phyloP scores from a whole-genome alignment of 2,797 vertebrate genomes.

The Zenarchopterus dispar region DNA sequence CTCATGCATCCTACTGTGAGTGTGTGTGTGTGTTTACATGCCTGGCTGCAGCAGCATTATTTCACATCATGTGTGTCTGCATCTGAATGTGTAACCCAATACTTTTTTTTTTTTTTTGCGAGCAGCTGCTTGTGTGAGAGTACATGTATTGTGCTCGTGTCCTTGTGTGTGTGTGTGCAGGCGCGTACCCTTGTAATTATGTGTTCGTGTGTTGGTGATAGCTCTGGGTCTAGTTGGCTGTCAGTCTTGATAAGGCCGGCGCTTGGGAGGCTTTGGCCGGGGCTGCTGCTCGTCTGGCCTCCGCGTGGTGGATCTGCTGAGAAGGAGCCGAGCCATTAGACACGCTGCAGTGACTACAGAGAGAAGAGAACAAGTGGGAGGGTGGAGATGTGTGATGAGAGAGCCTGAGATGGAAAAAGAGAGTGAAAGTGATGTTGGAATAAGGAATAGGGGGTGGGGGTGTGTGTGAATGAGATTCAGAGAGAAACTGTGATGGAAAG shows the following conservation, averaged over 20 bases:
- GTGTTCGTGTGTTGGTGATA: conserved; percentile 23
- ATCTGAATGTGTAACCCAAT: conserved; percentile 6
- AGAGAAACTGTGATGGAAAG: conserved; percentile 27
- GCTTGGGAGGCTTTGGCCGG: conserved; percentile 38
- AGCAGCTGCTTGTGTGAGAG: conserved; percentile 6
- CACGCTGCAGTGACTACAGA: conserved; percentile 75
- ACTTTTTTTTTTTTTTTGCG: conserved; percentile 18
- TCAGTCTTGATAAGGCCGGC: conserved; percentile 63
- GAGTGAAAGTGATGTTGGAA: conserved; percentile 24
- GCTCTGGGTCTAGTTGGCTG: conserved; percentile 49
- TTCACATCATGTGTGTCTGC: conserved; percentile 1
- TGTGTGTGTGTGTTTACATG: neutral
- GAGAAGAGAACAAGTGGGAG: conserved; percentile 33
- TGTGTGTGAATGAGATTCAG: conserved; percentile 1
- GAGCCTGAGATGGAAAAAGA: conserved; percentile 20
- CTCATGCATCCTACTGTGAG: neutral
- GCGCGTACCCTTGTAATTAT: conserved; percentile 9
- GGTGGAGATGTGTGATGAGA: conserved; percentile 39
- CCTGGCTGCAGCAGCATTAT: conserved; percentile 22
- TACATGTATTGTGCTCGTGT: conserved; percentile 7
- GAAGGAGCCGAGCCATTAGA: conserved; percentile 73
- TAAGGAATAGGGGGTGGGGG: conserved; percentile 20
- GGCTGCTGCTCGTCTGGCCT: conserved; percentile 55
- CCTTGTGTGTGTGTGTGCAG: conserved; percentile 3
- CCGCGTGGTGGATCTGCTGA: conserved; percentile 67